Evolutionary conservation across 2,113 vertebrate genomes (phyloP).

Genomic region (Proteles cristata): DNA sequence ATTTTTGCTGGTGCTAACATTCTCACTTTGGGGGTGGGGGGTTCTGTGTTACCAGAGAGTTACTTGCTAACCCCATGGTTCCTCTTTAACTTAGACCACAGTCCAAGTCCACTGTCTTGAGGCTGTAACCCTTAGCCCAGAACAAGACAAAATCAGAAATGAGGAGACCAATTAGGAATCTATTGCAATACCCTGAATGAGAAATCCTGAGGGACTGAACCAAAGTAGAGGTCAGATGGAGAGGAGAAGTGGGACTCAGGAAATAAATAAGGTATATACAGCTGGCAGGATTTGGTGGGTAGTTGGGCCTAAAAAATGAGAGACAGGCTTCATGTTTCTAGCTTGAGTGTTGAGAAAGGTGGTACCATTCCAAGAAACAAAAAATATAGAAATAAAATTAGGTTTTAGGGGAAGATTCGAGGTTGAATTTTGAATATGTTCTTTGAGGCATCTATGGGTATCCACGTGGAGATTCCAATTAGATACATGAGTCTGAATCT

Average conservation of each 20-base stretch:
- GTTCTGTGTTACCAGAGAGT: background rate
- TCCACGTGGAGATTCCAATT: background rate
- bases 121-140: background rate
- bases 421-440: background rate
- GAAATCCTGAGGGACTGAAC: background rate
- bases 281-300: background rate
- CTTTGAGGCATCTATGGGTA: background rate
- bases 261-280: background rate
- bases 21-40: background rate
- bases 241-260: background rate
- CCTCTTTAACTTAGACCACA: slow-evolving; percentile 6
- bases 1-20: background rate
- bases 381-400: background rate
- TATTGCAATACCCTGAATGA: background rate
- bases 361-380: background rate
- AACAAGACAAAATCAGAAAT: background rate
- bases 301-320: background rate
- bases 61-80: background rate
- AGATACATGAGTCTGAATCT: background rate
- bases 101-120: background rate
- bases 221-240: background rate
- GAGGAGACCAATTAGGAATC: background rate
- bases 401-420: background rate
- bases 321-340: background rate
- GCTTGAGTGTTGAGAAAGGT: background rate